Conservation (phyloP, 2,888 invertebrate genomes). For the Cephus pulcher region DNA sequence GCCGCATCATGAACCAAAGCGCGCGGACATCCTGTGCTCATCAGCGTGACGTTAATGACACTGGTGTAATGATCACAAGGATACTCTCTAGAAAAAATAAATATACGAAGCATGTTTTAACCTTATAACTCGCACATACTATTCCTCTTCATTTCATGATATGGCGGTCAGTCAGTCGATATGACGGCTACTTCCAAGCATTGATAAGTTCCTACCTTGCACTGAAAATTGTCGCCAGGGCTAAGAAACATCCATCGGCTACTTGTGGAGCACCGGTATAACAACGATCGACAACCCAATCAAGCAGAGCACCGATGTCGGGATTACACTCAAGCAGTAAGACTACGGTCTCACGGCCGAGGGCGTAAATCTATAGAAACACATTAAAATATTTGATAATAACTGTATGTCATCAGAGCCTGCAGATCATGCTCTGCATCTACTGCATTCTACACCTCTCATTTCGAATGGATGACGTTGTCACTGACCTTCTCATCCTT, state of each 20-base stretch:
- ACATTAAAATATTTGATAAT: neutral
- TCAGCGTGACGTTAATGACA: slow-evolving; percentile 95
- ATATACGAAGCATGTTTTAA: neutral
- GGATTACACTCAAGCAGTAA: slow-evolving; percentile 94
- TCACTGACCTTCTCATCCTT: slow-evolving; percentile 82
- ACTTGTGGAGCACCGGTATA: slow-evolving; percentile 92
- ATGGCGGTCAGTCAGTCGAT: too few species aligned
- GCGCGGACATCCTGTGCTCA: slow-evolving; percentile 95
- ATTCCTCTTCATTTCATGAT: neutral
- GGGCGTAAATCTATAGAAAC: slow-evolving; percentile 79
- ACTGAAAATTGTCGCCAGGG: slow-evolving; percentile 95
- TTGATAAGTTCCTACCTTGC: slow-evolving; percentile 76
- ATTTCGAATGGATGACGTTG: neutral
- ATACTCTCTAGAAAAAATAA: slow-evolving; percentile 80
- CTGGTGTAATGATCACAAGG: slow-evolving; percentile 98
- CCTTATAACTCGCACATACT: neutral
- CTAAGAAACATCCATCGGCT: slow-evolving; percentile 96
- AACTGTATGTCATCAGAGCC: too few species aligned
- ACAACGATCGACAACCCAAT: slow-evolving; percentile 98
- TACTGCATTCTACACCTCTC: neutral
- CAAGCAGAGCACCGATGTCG: slow-evolving; percentile 89
- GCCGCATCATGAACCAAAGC: slow-evolving; percentile 94
- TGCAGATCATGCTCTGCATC: neutral
- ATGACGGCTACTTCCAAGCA: too few species aligned
- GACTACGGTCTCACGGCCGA: slow-evolving; percentile 94